Percentiles rank a stretch among this genome's conserved stretches.
Evolutionary conservation across 37 sponge, comb jelly and placozoan genomes (phyloP).

Genomic region (Mnemiopsis leidyi): DNA sequence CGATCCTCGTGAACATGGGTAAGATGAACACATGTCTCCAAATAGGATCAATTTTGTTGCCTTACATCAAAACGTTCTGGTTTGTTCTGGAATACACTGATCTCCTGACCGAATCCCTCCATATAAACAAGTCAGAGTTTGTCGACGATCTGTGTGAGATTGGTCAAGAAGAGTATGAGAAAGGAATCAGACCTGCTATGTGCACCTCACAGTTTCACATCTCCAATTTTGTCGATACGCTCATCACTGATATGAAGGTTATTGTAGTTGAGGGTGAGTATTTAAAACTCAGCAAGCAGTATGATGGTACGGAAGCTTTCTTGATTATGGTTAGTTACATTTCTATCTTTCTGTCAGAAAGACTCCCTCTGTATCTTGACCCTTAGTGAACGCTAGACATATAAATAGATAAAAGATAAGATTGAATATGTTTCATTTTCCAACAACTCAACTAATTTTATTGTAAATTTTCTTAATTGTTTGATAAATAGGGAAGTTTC

Average conservation of each 20-base stretch:
- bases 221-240: background rate
- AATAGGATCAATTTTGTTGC: background rate
- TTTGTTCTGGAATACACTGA: background rate
- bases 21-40: background rate
- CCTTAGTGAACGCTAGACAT: background rate
- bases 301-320: background rate
- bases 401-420: no score
- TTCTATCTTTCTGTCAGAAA: background rate
- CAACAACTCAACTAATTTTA: no score
- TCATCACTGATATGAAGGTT: background rate
- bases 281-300: background rate
- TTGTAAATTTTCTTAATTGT: no score
- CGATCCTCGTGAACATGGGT: background rate
- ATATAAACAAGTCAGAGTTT: slow-evolving; percentile 25
- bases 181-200: slow-evolving; percentile 5
- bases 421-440: no score
- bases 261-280: background rate
- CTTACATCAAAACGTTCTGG: slow-evolving; percentile 27
- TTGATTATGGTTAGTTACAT: background rate
- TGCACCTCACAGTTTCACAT: slow-evolving; percentile 46
- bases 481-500: no score
- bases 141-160: background rate
- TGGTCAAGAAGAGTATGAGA: slow-evolving; percentile 7
- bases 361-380: background rate
- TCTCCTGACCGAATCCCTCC: background rate